A percentile compares a stretch with the other conserved stretches of the same genome.
Conservation (phyloP, 2,797 vertebrate species). For the Paedocypris micromegethes region DNA sequence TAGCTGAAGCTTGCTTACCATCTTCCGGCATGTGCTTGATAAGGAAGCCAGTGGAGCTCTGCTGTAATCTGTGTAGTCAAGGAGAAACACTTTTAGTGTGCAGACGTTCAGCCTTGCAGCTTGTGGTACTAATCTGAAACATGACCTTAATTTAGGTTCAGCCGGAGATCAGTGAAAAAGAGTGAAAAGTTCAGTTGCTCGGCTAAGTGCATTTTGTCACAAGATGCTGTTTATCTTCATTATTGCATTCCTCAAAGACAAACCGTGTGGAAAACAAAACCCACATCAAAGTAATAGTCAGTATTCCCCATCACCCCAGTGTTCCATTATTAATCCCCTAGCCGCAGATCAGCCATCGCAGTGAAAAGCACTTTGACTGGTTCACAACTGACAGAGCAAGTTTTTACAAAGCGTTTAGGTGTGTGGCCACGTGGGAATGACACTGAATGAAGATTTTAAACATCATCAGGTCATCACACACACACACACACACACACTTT, state of each 20-base stretch:
- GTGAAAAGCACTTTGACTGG: slow-evolving; percentile 12
- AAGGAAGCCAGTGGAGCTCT: slow-evolving; percentile 19
- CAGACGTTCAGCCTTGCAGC: neutral
- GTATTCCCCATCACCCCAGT: slow-evolving; percentile 1
- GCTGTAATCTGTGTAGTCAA: slow-evolving; percentile 16
- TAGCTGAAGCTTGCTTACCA: slow-evolving; percentile 12
- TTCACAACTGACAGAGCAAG: slow-evolving; percentile 13
- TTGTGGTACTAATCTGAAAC: slow-evolving; percentile 11
- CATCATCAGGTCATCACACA: slow-evolving; percentile 3
- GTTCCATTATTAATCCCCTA: slow-evolving; percentile 12
- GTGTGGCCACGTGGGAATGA: slow-evolving; percentile 9
- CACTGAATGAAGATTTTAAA: slow-evolving; percentile 8
- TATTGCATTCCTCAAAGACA: slow-evolving; percentile 14
- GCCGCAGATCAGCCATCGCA: slow-evolving; percentile 3
- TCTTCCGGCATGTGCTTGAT: slow-evolving; percentile 14
- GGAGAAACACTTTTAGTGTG: slow-evolving; percentile 13
- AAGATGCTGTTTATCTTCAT: slow-evolving; percentile 25
- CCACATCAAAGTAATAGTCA: slow-evolving; percentile 5
- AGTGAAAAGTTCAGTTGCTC: slow-evolving; percentile 13
- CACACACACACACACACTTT: neutral
- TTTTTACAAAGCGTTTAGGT: slow-evolving; percentile 6
- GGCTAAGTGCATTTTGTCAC: slow-evolving; percentile 9
- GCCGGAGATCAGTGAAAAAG: slow-evolving; percentile 2
- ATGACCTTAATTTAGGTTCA: slow-evolving; percentile 8
- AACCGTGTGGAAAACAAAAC: slow-evolving; percentile 4